Evolutionary conservation across 2,113 vertebrate species (phyloP), one percentile per base, ranked within the genome.

Genomic region (Tyto alba): DNA sequence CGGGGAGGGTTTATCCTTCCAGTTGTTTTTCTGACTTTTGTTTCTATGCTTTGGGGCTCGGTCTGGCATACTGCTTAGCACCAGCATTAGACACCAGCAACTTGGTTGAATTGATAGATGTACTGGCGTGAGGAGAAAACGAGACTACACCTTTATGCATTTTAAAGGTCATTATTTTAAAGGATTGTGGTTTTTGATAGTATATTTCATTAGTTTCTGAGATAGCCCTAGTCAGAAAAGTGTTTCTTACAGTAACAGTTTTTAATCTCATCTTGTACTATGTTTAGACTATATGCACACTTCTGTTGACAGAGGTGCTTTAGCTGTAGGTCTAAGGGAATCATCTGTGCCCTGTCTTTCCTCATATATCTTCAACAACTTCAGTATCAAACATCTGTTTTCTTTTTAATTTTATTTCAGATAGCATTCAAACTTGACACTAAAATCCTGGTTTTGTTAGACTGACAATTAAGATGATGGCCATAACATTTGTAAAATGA

Each of bases 11-110:
- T 90, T 84, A 23, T 62, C 25, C 60, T 88, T 55, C 20, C 20
- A 4, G 10, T 43, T 77, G 36, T 56, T 85, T 72, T 73, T 67
- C 30, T 92, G 76, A 67, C 19, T 77, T 81, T 9, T 0, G 1
- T 40, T 81, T 57, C n/a, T 64, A 0, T 66, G 11, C 41, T 76
- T 17, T 53, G 57, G 25, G 62, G 27, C 43, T 85, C 0, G 1
- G 16, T 85, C 38, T 90, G 90, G 30, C 32, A 17, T 69, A 38
- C 40, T n/a, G 1, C 72, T 80, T 23, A 34, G 53, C 40, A 40
- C 29, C 21, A 40, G 0, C 0, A 2, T 63, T 22, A 36, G 34
- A 15, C 40, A 73, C 5, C 9, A 34, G 19, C 25, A n/a, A 36
- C 45, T 55, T n/a, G n/a, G 8, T 40, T 85, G 60, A 91, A 63